Evolutionary conservation across 1,140 invertebrate species (phyloP).

Genomic region (Acromyrmex heyeri): DNA sequence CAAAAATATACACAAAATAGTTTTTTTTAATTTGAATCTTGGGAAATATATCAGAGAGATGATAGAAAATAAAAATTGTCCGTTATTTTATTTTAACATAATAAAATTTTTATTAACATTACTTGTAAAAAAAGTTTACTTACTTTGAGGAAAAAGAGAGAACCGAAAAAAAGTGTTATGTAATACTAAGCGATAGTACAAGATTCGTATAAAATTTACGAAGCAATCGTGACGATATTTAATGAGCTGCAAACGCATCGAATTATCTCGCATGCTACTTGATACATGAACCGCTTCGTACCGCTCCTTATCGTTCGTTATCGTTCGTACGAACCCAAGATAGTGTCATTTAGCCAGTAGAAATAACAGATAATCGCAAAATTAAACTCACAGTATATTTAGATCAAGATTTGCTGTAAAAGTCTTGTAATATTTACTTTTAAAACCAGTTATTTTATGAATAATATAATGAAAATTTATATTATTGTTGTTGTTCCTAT

Average conservation of each 20-base stretch:
- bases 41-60: not conserved
- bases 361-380: constrained; percentile 60
- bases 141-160: not conserved
- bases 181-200: not conserved
- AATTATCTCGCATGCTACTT: constrained; percentile 56
- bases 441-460: not conserved
- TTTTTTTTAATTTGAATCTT: not conserved
- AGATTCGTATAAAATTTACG: constrained; percentile 36
- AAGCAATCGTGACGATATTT: constrained; percentile 34
- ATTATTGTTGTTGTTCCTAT: not conserved
- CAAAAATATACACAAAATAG: not conserved
- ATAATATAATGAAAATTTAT: constrained; percentile 27
- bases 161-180: not conserved
- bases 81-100: not conserved
- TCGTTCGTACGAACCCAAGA: constrained; percentile 38
- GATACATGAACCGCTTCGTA: constrained; percentile 55
- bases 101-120: not conserved
- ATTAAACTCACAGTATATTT: constrained; percentile 35
- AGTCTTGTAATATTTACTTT: constrained; percentile 21
- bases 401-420: constrained; percentile 31
- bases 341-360: constrained; percentile 51
- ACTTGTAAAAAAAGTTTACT: not conserved
- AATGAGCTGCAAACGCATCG: constrained; percentile 36
- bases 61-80: not conserved
- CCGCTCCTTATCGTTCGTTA: constrained; percentile 51